Conservation (phyloP, 2,888 invertebrate species). For the Geotrupes spiniger region DNA sequence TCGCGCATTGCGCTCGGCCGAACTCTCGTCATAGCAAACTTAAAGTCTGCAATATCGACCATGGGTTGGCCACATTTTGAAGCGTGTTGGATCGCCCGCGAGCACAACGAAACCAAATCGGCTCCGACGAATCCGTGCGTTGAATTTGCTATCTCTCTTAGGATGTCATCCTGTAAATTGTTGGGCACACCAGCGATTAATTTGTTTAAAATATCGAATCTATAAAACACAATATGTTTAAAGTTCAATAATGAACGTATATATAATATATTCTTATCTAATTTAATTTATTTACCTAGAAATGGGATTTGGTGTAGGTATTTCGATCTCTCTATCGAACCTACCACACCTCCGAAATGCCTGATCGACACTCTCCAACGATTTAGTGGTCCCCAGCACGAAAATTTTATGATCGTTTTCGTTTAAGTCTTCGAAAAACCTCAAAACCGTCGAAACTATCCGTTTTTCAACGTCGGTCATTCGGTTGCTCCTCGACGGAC, state of each 20-base stretch:
- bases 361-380: conserved; percentile 72
- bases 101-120: conserved; percentile 76
- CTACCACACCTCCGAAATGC: conserved; percentile 75
- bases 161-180: conserved; percentile 55
- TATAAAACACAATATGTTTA: no score
- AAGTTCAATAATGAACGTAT: no score
- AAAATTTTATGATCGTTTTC: conserved; percentile 54
- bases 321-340: conserved; percentile 78
- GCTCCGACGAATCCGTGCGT: conserved; percentile 92
- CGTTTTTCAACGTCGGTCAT: conserved; percentile 70
- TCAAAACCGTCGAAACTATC: conserved; percentile 64
- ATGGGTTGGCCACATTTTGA: conserved; percentile 47
- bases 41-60: conserved; percentile 55
- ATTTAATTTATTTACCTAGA: conserved; percentile 38
- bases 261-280: no score
- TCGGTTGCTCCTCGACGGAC: conserved; percentile 60
- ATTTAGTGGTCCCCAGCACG: conserved; percentile 74
- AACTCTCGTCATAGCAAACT: conserved; percentile 63
- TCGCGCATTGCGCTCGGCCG: conserved; percentile 92
- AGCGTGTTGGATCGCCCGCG: conserved; percentile 67
- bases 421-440: conserved; percentile 56
- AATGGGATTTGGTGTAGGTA: conserved; percentile 69
- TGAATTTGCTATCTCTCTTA: conserved; percentile 63
- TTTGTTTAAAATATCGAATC: conserved; percentile 67
- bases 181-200: conserved; percentile 60